Conservation (phyloP, 2,888 invertebrate species). For the Scaptomyza polygonia region DNA sequence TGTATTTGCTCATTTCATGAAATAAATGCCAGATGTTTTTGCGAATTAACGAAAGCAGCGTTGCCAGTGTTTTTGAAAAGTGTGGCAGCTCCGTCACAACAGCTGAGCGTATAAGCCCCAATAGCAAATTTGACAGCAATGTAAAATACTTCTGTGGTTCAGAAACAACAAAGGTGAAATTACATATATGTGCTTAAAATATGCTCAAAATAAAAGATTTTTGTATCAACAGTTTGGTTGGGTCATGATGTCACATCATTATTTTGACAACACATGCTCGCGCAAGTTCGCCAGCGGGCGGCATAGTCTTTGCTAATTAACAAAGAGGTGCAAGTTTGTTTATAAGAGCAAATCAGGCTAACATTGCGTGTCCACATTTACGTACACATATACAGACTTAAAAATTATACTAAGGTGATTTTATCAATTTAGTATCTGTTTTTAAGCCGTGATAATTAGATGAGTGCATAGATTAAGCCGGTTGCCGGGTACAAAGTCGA, state of each 20-base stretch:
- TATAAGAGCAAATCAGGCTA: neutral
- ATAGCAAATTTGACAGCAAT: conserved; percentile 31
- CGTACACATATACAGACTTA: neutral
- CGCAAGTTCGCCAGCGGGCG: neutral
- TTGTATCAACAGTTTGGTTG: neutral
- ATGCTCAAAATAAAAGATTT: neutral
- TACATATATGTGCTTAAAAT: neutral
- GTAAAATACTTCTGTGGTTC: neutral
- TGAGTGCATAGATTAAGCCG: neutral
- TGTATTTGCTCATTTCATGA: conserved; percentile 55
- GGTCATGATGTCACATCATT: neutral
- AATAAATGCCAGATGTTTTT: conserved; percentile 56
- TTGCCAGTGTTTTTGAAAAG: conserved; percentile 25
- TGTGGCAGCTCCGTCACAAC: conserved; percentile 44
- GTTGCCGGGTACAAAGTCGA: conserved; percentile 16
- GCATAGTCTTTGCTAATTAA: neutral
- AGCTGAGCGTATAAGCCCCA: conserved; percentile 53
- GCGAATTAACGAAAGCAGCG: conserved; percentile 13
- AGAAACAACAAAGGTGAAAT: neutral
- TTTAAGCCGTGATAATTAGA: neutral
- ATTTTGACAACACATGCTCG: neutral
- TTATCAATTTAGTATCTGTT: neutral
- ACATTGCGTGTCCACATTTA: neutral
- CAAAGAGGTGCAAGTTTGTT: neutral
- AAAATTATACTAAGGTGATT: neutral